Percentiles rank a stretch among this genome's conserved stretches.
These are phyloP conservation scores for Apis mellifera DNA, from an alignment of 1,140 invertebrate genomes.

Conservation along the genomic window DNA sequence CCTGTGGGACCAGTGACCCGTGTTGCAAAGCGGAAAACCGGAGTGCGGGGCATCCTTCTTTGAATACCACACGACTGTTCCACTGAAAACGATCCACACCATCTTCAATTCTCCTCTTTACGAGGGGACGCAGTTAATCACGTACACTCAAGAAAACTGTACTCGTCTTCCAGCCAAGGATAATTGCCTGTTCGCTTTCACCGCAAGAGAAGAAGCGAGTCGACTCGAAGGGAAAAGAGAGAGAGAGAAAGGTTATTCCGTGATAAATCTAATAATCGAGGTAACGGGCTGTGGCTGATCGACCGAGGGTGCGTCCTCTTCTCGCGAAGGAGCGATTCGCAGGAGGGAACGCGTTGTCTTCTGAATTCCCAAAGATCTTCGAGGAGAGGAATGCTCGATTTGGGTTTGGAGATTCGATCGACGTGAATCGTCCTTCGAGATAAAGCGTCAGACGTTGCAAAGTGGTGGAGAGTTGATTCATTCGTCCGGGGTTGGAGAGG, in stretches of 20 bases:
- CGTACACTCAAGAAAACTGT: neutral
- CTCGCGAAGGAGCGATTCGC: neutral
- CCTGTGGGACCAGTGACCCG: slow-evolving; percentile 61
- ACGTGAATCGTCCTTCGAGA: neutral
- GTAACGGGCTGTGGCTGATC: slow-evolving; percentile 30
- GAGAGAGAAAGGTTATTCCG: slow-evolving; percentile 14
- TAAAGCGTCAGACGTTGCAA: neutral
- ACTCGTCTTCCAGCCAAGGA: slow-evolving; percentile 19
- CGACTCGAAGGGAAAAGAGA: neutral
- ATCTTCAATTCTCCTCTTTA: slow-evolving; percentile 11
- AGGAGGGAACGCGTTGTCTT: neutral
- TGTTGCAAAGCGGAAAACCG: slow-evolving; percentile 33
- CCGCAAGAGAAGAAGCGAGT: slow-evolving; percentile 21
- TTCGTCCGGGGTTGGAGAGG: neutral
- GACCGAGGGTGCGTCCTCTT: neutral
- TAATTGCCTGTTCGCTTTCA: slow-evolving; percentile 66
- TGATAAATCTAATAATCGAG: slow-evolving; percentile 58
- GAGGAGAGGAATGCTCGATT: neutral
- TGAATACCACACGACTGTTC: neutral
- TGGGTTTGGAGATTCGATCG: neutral
- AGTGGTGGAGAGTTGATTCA: neutral
- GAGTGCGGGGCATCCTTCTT: neutral
- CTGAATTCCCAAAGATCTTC: neutral
- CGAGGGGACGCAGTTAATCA: neutral
- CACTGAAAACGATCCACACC: neutral